phyloP scores from a whole-genome alignment of 2,888 invertebrate species.

The Saturnia japonica region DNA sequence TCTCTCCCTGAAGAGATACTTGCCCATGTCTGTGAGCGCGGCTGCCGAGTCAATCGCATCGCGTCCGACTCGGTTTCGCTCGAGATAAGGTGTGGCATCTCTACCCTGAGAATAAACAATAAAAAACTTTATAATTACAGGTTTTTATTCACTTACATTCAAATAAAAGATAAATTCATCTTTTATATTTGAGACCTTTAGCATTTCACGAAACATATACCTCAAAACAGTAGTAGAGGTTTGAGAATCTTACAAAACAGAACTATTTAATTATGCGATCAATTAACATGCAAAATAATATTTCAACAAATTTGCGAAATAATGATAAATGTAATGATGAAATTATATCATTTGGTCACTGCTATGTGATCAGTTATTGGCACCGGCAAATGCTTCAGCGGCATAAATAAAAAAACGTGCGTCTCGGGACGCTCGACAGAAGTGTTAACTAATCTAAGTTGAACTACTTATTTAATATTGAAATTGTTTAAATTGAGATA shows the following conservation, averaged over 20 bases:
- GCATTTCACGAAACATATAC: neutral
- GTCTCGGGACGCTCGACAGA: no score
- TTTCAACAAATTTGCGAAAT: neutral
- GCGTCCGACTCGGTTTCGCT: constrained; percentile 94
- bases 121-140: neutral
- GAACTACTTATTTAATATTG: no score
- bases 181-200: neutral
- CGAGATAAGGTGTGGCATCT: constrained; percentile 97
- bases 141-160: neutral
- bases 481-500: no score
- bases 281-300: no score
- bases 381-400: neutral
- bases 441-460: no score
- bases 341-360: neutral
- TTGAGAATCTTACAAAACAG: neutral
- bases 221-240: neutral
- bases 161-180: neutral
- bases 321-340: no score
- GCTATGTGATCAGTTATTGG: neutral
- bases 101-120: constrained; percentile 85
- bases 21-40: constrained; percentile 97
- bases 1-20: constrained; percentile 97
- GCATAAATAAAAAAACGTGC: no score
- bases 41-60: constrained; percentile 98
- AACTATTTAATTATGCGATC: neutral